Conservation (phyloP, 2,113 vertebrate genomes). For the Athene noctua region DNA sequence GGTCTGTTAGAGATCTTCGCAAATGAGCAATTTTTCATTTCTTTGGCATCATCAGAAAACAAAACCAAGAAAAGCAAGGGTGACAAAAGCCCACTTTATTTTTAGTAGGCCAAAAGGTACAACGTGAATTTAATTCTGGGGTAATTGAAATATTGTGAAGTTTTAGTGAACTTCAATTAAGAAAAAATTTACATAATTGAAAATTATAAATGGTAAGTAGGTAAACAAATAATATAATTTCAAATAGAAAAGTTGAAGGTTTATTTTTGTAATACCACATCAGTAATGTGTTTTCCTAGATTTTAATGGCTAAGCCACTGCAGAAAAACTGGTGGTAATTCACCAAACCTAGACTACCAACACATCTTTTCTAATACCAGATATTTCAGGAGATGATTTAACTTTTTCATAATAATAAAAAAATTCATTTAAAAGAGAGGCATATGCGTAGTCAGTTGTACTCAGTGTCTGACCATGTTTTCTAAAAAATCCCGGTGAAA, state of each 20-base stretch:
- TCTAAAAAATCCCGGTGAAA: neutral
- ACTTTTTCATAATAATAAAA: neutral
- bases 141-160: neutral
- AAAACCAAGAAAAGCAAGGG: neutral
- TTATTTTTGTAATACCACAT: neutral
- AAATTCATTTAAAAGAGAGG: neutral
- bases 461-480: neutral
- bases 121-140: neutral
- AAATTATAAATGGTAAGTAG: neutral
- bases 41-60: neutral
- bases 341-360: neutral
- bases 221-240: neutral
- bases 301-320: neutral
- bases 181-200: neutral
- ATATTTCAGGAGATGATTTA: neutral
- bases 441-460: neutral
- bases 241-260: neutral
- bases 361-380: neutral
- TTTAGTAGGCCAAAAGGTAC: neutral
- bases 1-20: neutral
- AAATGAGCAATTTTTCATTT: neutral
- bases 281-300: neutral
- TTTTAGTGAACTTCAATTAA: neutral
- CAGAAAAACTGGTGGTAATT: neutral
- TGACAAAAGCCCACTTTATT: neutral